Percentiles rank a stretch among this genome's conserved stretches.
These are phyloP conservation scores for Hipparchia semele DNA, from an alignment of 2,888 invertebrate genomes.

Conservation along the genomic window DNA sequence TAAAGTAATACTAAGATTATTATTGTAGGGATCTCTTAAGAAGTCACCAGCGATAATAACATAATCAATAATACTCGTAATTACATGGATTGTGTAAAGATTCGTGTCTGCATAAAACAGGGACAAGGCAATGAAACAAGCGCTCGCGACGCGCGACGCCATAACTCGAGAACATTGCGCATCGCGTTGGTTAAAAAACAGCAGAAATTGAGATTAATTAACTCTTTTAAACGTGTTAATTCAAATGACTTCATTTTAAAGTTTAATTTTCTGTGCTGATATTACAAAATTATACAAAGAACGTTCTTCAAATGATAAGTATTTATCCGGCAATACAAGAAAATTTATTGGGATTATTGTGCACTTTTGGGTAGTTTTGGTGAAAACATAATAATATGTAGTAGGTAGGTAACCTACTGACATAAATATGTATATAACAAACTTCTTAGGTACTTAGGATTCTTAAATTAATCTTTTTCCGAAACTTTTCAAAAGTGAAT, in stretches of 20 bases:
- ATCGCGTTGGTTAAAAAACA: background rate
- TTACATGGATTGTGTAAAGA: conserved; percentile 55
- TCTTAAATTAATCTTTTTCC: too few species aligned
- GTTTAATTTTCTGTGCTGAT: background rate
- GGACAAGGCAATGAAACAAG: conserved; percentile 60
- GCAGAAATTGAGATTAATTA: background rate
- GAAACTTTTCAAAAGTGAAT: too few species aligned
- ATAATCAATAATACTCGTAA: conserved; percentile 47
- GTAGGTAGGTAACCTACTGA: too few species aligned
- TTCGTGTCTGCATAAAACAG: conserved; percentile 52
- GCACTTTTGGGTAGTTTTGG: too few species aligned
- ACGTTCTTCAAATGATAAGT: too few species aligned
- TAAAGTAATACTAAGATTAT: too few species aligned
- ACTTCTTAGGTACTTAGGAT: too few species aligned
- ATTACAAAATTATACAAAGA: too few species aligned
- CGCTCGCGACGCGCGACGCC: conserved; percentile 31
- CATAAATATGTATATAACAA: too few species aligned
- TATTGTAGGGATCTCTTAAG: too few species aligned
- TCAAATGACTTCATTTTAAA: background rate
- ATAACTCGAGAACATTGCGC: conserved; percentile 5
- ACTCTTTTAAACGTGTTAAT: background rate
- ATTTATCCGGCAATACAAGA: background rate
- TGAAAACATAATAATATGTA: too few species aligned
- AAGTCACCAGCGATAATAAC: conserved; percentile 16
- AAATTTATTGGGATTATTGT: too few species aligned